Conservation (phyloP, 2,797 vertebrate genomes). For the Nannoperca obscura region DNA sequence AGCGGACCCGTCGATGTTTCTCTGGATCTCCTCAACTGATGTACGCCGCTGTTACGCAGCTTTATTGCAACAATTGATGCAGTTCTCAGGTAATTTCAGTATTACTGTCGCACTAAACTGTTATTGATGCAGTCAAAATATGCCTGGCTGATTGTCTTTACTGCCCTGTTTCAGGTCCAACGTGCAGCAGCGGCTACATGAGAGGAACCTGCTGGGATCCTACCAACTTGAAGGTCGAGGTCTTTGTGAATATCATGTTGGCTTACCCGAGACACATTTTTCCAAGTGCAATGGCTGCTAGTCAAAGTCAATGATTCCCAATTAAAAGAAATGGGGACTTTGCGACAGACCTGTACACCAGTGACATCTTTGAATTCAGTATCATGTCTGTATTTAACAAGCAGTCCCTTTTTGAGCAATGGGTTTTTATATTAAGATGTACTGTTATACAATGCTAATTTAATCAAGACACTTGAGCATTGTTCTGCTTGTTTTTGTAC, state of each 20-base stretch:
- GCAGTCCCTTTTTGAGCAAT: not conserved
- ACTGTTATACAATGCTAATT: not conserved
- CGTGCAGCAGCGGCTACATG: conserved; percentile 13
- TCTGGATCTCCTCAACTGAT: conserved; percentile 42
- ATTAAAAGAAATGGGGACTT: not conserved
- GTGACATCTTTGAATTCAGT: not conserved
- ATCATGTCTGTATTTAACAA: not conserved
- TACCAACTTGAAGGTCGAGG: not conserved
- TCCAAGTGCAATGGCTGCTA: not conserved
- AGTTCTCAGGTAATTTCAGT: conserved; percentile 39
- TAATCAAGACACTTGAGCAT: no score
- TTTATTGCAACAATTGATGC: not conserved
- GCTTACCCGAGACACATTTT: not conserved
- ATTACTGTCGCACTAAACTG: no score
- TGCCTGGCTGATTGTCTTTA: rapidly evolving
- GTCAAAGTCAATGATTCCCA: not conserved
- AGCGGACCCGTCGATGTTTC: conserved; percentile 45
- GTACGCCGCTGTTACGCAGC: conserved; percentile 22
- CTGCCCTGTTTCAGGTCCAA: conserved; percentile 30
- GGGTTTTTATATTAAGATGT: no score
- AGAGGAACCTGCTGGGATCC: conserved; percentile 20
- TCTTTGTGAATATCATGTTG: not conserved
- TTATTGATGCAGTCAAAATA: not conserved
- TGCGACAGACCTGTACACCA: not conserved
- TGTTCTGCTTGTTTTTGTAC: not conserved